Percentiles rank a stretch among this genome's conserved stretches.
These are phyloP conservation scores for Bellardia pandia DNA, from an alignment of 2,888 invertebrate genomes.

Conservation along the genomic window DNA sequence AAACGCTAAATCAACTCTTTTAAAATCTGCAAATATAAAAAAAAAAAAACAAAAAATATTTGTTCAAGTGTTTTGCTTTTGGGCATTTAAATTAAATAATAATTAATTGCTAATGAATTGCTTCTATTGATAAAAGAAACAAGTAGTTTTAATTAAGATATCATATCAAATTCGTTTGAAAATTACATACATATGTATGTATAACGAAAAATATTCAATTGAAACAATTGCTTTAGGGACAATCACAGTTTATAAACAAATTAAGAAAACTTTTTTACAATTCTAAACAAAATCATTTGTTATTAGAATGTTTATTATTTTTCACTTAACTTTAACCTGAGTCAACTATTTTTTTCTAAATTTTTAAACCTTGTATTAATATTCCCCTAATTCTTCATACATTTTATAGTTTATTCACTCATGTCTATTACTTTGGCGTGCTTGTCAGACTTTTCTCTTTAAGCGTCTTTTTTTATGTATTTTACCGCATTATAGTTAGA, in stretches of 20 bases:
- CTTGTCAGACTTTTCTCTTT: neutral
- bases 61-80: neutral
- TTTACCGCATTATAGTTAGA: neutral
- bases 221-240: neutral
- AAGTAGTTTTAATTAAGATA: neutral
- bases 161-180: neutral
- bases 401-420: neutral
- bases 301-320: too few species aligned
- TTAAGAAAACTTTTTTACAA: neutral
- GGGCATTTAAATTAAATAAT: neutral
- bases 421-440: neutral
- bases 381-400: neutral
- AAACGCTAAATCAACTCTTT: neutral
- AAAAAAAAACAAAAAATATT: constrained; percentile 22
- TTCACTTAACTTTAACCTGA: too few species aligned
- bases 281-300: too few species aligned
- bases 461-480: neutral
- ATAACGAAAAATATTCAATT: neutral
- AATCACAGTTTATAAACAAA: neutral
- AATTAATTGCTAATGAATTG: constrained; percentile 41
- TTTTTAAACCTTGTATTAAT: neutral
- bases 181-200: neutral
- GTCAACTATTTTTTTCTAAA: neutral
- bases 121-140: constrained; percentile 31
- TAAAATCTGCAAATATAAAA: constrained; percentile 51